phyloP scores from a whole-genome alignment of 2,113 vertebrate species.

The Mormyrus iriodes region DNA sequence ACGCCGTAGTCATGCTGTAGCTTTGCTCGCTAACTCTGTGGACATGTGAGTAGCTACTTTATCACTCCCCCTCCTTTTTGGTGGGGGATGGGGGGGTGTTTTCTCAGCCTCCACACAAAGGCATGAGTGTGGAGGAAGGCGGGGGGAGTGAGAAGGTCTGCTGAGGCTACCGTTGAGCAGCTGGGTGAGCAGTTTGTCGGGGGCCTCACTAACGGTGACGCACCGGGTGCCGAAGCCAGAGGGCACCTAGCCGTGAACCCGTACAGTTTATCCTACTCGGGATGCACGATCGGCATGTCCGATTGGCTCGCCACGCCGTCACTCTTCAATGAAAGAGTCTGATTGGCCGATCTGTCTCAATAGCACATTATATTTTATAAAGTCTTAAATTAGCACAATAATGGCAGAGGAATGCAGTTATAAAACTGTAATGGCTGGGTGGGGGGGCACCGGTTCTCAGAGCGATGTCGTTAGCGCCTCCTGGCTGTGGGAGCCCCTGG shows the following conservation, averaged over 20 bases:
- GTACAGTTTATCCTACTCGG: slow-evolving; percentile 9
- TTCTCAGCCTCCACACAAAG: not conserved
- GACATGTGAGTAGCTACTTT: not conserved
- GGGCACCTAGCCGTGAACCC: not conserved
- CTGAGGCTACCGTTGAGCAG: not conserved
- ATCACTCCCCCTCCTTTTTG: not conserved
- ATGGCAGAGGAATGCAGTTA: slow-evolving; percentile 24
- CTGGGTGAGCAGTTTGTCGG: slow-evolving; percentile 1
- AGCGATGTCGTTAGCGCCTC: slow-evolving; percentile 18
- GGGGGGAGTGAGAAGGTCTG: not conserved
- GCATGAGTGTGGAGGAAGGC: not conserved
- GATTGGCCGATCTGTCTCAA: slow-evolving; percentile 33
- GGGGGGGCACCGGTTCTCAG: slow-evolving; percentile 27
- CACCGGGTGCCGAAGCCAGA: not conserved
- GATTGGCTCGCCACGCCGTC: not conserved
- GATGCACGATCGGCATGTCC: slow-evolving; percentile 3
- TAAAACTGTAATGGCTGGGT: not conserved
- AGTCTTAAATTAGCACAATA: slow-evolving; percentile 31
- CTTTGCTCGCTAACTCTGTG: slow-evolving; percentile 4
- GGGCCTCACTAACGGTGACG: not conserved
- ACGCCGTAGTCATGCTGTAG: not conserved
- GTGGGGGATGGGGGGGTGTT: not conserved
- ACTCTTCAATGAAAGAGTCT: slow-evolving; percentile 36
- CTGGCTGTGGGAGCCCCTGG: slow-evolving; percentile 21
- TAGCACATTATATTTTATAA: slow-evolving; percentile 36